Percentiles rank a stretch among this genome's conserved stretches.
Conservation (phyloP, 2,888 invertebrate species). For the Oscheius sp. region DNA sequence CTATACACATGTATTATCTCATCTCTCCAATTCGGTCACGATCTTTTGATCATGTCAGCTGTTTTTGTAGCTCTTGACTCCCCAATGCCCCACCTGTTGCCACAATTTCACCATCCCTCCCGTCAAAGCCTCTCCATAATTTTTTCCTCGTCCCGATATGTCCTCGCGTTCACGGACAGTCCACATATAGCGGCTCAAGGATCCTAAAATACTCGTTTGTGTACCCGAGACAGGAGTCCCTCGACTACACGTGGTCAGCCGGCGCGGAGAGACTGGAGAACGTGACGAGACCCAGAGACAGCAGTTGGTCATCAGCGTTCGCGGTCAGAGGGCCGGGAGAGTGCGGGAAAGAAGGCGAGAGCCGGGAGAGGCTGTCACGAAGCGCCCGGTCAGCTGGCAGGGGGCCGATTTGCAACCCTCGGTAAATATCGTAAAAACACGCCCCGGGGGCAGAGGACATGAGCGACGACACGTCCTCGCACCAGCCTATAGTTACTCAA, state of each 20-base stretch:
- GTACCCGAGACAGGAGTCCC: slow-evolving; percentile 1
- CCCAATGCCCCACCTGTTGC: neutral
- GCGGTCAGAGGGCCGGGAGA: slow-evolving; percentile 27
- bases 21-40: too few relatives aligned
- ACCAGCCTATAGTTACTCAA: neutral
- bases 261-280: slow-evolving; percentile 7
- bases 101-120: neutral
- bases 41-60: too few relatives aligned
- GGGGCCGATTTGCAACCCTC: slow-evolving; percentile 37
- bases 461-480: neutral
- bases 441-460: slow-evolving; percentile 18
- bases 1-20: neutral
- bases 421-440: slow-evolving; percentile 42
- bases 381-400: slow-evolving; percentile 37
- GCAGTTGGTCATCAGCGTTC: slow-evolving; percentile 36
- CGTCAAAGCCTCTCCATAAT: neutral
- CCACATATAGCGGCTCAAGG: slow-evolving; percentile 11
- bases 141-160: neutral
- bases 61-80: neutral
- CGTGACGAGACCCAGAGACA: slow-evolving; percentile 31
- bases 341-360: slow-evolving; percentile 7
- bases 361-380: slow-evolving; percentile 29
- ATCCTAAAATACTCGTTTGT: slow-evolving; percentile 33
- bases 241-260: slow-evolving; percentile 31
- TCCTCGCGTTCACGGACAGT: neutral